Evolutionary conservation across 2,113 vertebrate species (phyloP).

Genomic region (Elaphurus davidianus): DNA sequence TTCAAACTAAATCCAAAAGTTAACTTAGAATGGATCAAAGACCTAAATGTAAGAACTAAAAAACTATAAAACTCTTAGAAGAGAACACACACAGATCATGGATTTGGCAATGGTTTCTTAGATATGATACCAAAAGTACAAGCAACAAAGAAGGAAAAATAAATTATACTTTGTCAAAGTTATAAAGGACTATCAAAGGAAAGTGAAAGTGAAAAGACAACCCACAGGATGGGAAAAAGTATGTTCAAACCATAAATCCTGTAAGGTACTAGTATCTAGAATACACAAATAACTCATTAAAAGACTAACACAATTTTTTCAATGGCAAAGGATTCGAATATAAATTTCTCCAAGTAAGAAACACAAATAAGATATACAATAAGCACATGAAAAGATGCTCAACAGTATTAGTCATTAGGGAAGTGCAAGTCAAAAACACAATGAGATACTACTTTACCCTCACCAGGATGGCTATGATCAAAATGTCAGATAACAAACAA

Average conservation of each 20-base stretch:
- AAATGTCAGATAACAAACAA: neutral
- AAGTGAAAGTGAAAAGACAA: neutral
- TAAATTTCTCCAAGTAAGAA: neutral
- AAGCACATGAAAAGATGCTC: neutral
- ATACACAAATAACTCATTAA: neutral
- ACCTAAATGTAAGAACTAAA: neutral
- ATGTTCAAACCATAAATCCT: neutral
- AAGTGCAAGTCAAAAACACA: neutral
- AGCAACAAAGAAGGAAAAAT: neutral
- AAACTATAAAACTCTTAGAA: neutral
- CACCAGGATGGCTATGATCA: neutral
- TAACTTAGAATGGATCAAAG: neutral
- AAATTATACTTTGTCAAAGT: neutral
- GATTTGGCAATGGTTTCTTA: neutral
- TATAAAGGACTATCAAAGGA: neutral
- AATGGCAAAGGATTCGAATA: neutral
- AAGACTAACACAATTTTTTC: neutral
- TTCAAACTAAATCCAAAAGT: neutral
- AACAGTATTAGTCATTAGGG: neutral
- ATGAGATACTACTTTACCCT: neutral
- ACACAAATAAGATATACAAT: neutral
- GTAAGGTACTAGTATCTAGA: neutral
- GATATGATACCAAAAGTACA: neutral
- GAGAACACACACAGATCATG: neutral
- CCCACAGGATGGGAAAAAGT: neutral